Conservation (phyloP, 2,888 invertebrate species). For the Idaea dimidiata region DNA sequence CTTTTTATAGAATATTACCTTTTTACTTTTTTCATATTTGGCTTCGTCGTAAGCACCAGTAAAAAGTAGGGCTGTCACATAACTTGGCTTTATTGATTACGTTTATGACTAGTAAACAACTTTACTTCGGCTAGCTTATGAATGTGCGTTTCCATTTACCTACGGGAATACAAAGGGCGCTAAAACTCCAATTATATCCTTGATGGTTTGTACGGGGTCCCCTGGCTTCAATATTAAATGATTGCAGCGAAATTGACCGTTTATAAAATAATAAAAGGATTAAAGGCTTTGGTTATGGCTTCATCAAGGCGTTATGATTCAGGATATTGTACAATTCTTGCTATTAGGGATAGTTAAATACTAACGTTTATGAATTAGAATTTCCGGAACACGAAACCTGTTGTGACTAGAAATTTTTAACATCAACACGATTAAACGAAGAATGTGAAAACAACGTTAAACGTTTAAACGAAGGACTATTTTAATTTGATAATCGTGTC, state of each 20-base stretch:
- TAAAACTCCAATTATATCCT: background rate
- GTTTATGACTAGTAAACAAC: constrained; percentile 72
- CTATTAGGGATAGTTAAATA: background rate
- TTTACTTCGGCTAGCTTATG: constrained; percentile 58
- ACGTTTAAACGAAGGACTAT: background rate
- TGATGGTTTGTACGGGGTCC: background rate
- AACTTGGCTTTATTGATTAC: constrained; percentile 74
- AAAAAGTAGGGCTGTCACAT: constrained; percentile 60
- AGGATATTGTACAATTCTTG: background rate
- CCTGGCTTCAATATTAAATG: background rate
- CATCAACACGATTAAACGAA: no score
- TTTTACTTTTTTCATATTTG: constrained; percentile 52
- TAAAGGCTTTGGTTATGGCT: background rate
- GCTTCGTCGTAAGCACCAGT: constrained; percentile 53
- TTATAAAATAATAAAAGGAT: background rate
- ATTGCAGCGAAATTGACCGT: background rate
- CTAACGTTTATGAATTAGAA: background rate
- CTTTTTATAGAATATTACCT: constrained; percentile 36
- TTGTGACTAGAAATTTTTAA: background rate
- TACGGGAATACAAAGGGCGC: background rate
- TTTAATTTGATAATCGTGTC: background rate
- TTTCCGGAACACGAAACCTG: background rate
- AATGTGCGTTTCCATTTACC: constrained; percentile 48
- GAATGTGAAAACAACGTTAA: no score
- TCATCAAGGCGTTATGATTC: background rate